These are phyloP conservation scores for Halichondria panicea DNA, from an alignment of 37 sponge, comb jelly and placozoan genomes.

Conservation along the genomic window DNA sequence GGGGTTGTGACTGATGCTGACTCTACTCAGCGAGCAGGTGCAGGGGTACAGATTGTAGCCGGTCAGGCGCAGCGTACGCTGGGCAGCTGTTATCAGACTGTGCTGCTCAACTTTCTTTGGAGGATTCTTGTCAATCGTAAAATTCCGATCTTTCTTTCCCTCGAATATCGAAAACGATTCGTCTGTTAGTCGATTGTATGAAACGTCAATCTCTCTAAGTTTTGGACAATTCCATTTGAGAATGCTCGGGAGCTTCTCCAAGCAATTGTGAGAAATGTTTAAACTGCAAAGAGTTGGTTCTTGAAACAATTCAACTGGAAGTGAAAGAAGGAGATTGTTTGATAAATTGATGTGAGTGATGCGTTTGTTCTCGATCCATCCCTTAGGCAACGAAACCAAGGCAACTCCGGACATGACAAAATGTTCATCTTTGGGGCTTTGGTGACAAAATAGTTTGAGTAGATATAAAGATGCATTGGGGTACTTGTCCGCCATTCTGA, in stretches of 20 bases:
- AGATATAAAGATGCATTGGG: constrained; percentile 36
- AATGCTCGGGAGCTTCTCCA: constrained; percentile 40
- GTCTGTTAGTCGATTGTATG: constrained; percentile 45
- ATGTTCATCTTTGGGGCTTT: constrained; percentile 9
- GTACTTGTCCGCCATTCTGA: background rate
- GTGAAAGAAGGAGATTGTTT: constrained; percentile 25
- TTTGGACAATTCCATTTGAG: constrained; percentile 68
- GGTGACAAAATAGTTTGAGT: constrained; percentile 15
- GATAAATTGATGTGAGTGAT: constrained; percentile 52
- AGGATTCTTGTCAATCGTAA: constrained; percentile 2
- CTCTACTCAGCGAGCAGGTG: constrained; percentile 40
- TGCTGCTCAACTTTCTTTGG: constrained; percentile 17
- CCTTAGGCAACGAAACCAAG: constrained; percentile 14
- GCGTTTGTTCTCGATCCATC: constrained; percentile 13
- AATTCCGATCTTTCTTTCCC: constrained; percentile 2
- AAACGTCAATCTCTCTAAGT: constrained; percentile 39
- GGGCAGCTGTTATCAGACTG: constrained; percentile 5
- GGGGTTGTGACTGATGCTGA: constrained; percentile 55
- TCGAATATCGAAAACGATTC: constrained; percentile 21
- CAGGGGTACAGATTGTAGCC: constrained; percentile 66
- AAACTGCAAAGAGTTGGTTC: constrained; percentile 19
- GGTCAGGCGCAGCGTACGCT: constrained; percentile 20
- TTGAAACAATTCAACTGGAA: constrained; percentile 51
- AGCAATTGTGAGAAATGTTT: constrained; percentile 49
- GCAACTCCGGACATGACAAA: constrained; percentile 18